These are phyloP conservation scores for Paracyclopina nana DNA, from an alignment of 1,140 invertebrate genomes.

Conservation along the genomic window DNA sequence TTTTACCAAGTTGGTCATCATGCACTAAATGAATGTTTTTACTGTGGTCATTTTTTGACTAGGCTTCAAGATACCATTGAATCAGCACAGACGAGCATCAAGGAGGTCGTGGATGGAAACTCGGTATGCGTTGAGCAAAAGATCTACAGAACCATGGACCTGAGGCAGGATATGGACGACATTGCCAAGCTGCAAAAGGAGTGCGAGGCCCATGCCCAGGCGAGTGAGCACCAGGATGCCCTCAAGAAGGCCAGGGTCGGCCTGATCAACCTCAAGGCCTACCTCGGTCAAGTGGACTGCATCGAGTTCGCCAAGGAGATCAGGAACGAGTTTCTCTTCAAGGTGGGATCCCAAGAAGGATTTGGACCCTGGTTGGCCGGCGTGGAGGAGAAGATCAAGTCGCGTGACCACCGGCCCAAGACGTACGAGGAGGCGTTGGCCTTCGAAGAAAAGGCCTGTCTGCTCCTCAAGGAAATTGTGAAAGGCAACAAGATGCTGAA, in stretches of 20 bases:
- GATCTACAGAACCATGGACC: neutral
- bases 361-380: slow-evolving; percentile 5
- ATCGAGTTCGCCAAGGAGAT: slow-evolving; percentile 5
- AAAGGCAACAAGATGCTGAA: slow-evolving; percentile 5
- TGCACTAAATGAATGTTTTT: too few species aligned
- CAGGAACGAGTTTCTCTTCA: slow-evolving; percentile 4
- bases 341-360: neutral
- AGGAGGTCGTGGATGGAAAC: neutral
- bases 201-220: slow-evolving; percentile 4
- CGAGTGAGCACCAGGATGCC: neutral
- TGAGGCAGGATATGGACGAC: slow-evolving; percentile 5
- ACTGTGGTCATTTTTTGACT: too few species aligned
- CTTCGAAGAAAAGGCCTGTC: neutral
- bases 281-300: slow-evolving; percentile 1
- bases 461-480: slow-evolving; percentile 1
- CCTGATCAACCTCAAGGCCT: slow-evolving; percentile 1
- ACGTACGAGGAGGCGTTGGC: slow-evolving; percentile 6
- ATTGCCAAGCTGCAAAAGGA: slow-evolving; percentile 4
- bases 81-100: neutral
- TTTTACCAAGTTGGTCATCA: too few species aligned
- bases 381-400: neutral
- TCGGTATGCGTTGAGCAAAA: neutral
- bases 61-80: neutral
- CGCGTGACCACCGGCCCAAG: slow-evolving; percentile 1
- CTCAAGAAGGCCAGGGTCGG: slow-evolving; percentile 12